phyloP scores from a whole-genome alignment of 2,888 invertebrate genomes.

The Nephrotoma appendiculata region DNA sequence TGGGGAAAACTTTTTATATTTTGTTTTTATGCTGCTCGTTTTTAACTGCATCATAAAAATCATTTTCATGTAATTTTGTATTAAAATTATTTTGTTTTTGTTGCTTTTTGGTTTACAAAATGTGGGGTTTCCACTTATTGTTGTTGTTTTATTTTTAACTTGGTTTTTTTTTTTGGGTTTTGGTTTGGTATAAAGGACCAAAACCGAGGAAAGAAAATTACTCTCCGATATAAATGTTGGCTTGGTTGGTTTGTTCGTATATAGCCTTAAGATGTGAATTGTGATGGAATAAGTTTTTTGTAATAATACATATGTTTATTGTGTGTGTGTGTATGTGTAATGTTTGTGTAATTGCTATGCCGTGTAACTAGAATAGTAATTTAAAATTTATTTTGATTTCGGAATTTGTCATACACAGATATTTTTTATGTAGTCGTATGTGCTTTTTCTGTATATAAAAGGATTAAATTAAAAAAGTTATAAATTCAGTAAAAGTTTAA shows the following conservation, averaged over 20 bases:
- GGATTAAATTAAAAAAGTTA: no score
- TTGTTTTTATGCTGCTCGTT: background rate
- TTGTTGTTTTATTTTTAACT: background rate
- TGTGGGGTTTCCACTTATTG: background rate
- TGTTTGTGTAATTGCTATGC: background rate
- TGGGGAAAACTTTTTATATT: background rate
- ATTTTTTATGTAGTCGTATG: background rate
- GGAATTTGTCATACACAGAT: background rate
- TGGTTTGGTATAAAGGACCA: background rate
- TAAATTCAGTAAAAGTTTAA: no score
- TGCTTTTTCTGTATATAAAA: no score
- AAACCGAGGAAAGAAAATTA: background rate
- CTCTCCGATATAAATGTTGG: background rate
- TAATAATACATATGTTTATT: background rate
- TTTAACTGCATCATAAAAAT: background rate
- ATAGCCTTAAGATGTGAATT: background rate
- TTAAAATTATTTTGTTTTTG: background rate
- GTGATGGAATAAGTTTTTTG: background rate
- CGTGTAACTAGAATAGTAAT: background rate
- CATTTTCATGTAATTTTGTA: background rate
- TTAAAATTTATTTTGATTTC: background rate
- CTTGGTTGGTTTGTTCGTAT: background rate
- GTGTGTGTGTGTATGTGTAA: background rate
- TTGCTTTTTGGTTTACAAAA: background rate
- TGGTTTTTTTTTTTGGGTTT: background rate